phyloP scores from a whole-genome alignment of 2,888 invertebrate genomes.

The Synanthedon formicaeformis region DNA sequence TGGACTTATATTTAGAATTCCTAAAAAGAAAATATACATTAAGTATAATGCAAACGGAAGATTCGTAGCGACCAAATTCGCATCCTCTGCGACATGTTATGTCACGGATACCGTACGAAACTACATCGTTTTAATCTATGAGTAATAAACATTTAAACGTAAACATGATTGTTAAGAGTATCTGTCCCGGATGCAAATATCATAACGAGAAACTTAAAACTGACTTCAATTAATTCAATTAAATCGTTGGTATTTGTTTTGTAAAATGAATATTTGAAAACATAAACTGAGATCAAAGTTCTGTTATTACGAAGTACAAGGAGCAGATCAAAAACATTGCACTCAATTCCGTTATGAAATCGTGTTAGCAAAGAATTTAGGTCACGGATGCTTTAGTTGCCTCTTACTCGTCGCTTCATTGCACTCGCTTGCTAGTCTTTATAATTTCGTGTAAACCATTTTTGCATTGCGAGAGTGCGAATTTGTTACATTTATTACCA shows the following conservation, averaged over 20 bases:
- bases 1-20: constrained; percentile 75
- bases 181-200: no score
- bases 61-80: no score
- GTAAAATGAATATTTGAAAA: no score
- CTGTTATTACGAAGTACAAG: no score
- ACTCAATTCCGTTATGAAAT: background rate
- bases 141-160: no score
- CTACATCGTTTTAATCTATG: no score
- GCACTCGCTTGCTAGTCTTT: constrained; percentile 43
- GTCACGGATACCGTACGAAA: background rate
- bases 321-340: background rate
- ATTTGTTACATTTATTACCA: no score
- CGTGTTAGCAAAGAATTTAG: constrained; percentile 30
- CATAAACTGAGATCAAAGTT: no score
- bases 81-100: background rate
- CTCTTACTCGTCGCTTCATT: constrained; percentile 59
- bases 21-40: constrained; percentile 25
- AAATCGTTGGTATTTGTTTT: no score
- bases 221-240: no score
- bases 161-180: no score
- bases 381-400: constrained; percentile 53
- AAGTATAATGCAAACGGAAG: background rate
- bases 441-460: constrained; percentile 16
- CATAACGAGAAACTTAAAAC: no score
- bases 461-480: background rate